Percentiles rank a stretch among this genome's conserved stretches.
phyloP scores from a whole-genome alignment of 2,113 vertebrate genomes.

The Tragelaphus imberbis region DNA sequence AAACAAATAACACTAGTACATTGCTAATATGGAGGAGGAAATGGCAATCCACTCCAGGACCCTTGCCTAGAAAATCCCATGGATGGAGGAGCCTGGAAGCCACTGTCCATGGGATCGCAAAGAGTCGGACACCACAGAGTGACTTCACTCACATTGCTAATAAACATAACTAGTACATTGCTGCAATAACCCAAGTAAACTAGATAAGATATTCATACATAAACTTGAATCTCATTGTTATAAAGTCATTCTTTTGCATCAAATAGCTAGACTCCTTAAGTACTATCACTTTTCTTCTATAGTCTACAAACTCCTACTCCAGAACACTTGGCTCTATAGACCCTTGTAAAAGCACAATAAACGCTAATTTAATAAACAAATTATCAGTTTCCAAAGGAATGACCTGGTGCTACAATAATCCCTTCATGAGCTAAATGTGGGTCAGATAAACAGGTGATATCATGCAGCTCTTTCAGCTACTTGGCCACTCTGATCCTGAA shows the following conservation, averaged over 20 bases:
- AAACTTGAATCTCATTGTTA: neutral
- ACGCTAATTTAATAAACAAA: neutral
- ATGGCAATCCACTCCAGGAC: neutral
- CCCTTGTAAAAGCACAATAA: neutral
- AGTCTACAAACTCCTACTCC: neutral
- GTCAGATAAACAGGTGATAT: neutral
- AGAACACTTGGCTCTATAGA: neutral
- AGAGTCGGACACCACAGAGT: neutral
- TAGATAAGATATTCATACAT: neutral
- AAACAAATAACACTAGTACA: neutral
- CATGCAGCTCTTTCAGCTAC: neutral
- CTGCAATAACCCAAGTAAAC: neutral
- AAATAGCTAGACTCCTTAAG: neutral
- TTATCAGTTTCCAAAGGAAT: conserved; percentile 27
- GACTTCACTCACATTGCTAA: neutral
- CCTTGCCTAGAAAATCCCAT: neutral
- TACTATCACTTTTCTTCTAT: neutral
- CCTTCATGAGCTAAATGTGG: neutral
- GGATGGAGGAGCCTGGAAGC: neutral
- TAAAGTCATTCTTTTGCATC: neutral
- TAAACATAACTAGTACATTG: neutral
- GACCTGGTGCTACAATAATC: neutral
- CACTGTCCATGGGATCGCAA: neutral
- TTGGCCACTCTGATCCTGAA: neutral
- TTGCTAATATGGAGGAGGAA: neutral